Conservation (phyloP, 2,113 vertebrate genomes). For the Scomber colias region DNA sequence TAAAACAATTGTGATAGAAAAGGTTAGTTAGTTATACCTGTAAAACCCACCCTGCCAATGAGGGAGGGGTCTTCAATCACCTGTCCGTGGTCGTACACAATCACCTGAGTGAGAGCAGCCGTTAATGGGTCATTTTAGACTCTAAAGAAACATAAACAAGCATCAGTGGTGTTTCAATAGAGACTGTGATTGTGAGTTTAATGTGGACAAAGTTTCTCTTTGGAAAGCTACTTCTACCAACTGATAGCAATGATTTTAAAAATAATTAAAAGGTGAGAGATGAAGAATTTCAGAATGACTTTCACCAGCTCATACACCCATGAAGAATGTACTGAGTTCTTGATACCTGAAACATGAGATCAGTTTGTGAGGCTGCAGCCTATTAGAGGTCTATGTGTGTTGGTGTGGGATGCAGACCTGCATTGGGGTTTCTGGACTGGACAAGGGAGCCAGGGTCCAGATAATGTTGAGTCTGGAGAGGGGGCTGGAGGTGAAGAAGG, state of each 20-base stretch:
- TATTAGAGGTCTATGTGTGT: background rate
- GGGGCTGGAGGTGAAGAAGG: constrained; percentile 83
- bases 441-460: constrained; percentile 85
- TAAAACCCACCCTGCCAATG: constrained; percentile 83
- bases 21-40: constrained; percentile 53
- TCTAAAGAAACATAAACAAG: background rate
- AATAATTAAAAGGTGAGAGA: background rate
- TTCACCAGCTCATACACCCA: background rate
- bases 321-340: background rate
- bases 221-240: too few species aligned
- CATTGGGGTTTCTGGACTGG: constrained; percentile 78
- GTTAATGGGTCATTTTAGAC: background rate
- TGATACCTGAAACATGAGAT: background rate
- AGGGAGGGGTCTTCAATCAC: constrained; percentile 85
- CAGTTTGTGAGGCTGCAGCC: background rate
- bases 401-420: constrained; percentile 76
- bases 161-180: background rate
- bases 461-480: constrained; percentile 87
- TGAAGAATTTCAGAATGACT: background rate
- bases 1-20: background rate
- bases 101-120: constrained; percentile 78
- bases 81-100: constrained; percentile 86
- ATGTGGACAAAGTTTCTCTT: background rate
- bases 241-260: background rate
- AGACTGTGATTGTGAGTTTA: background rate